Conservation (phyloP, 2,797 vertebrate species). For the Arnoldichthys spilopterus region DNA sequence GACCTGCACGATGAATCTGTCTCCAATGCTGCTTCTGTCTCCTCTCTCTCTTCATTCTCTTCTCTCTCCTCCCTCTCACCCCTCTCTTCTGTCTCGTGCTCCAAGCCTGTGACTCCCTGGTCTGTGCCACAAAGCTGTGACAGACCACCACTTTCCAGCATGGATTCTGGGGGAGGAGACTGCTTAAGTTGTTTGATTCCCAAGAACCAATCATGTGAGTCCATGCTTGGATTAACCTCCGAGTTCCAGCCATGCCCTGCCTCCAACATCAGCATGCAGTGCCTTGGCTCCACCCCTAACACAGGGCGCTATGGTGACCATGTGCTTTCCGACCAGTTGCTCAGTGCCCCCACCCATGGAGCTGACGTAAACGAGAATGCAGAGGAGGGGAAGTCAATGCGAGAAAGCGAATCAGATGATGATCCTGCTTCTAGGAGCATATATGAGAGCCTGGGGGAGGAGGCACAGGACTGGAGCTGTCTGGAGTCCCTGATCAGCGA, state of each 20-base stretch:
- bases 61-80: constrained; percentile 62
- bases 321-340: constrained; percentile 88
- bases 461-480: constrained; percentile 90
- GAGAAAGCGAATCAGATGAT: constrained; percentile 82
- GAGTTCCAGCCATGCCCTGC: constrained; percentile 86
- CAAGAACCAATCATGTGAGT: constrained; percentile 82
- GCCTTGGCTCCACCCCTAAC: constrained; percentile 80
- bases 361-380: constrained; percentile 81
- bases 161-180: constrained; percentile 85
- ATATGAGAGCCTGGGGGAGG: constrained; percentile 88
- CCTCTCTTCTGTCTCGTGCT: constrained; percentile 61
- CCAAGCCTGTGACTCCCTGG: constrained; percentile 61
- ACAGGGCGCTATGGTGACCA: constrained; percentile 85
- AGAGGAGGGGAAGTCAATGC: constrained; percentile 84
- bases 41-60: constrained; percentile 75
- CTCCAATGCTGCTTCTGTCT: constrained; percentile 86
- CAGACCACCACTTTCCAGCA: constrained; percentile 69
- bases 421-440: constrained; percentile 83
- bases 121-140: constrained; percentile 57
- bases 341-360: constrained; percentile 85
- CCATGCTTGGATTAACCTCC: constrained; percentile 82
- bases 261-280: constrained; percentile 86
- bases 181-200: constrained; percentile 89
- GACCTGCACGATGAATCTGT: constrained; percentile 83
- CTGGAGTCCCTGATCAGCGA: constrained; percentile 92